Evolutionary conservation across 2,797 vertebrate species (phyloP).

Genomic region (Silurus lanzhouensis): DNA sequence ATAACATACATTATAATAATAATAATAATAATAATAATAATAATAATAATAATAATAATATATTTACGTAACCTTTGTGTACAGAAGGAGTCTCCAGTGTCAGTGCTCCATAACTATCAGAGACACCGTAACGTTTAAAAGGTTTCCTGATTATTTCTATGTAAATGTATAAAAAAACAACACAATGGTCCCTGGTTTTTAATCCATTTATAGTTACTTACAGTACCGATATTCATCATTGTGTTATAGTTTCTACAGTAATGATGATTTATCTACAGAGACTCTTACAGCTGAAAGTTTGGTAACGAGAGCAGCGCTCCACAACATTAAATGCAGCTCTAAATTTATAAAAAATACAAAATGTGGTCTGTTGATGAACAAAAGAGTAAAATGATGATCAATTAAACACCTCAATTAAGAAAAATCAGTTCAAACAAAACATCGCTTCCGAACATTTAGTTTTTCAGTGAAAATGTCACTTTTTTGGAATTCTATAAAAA

Average conservation of each 20-base stretch:
- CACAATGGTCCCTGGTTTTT: not conserved
- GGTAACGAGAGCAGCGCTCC: no score
- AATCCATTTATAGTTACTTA: not conserved
- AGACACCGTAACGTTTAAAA: not conserved
- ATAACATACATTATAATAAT: not conserved
- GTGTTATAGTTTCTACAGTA: not conserved
- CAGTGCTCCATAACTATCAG: not conserved
- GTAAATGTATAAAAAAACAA: not conserved
- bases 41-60: not conserved
- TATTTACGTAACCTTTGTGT: not conserved
- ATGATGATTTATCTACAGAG: not conserved
- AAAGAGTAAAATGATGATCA: no score
- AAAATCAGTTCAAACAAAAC: not conserved
- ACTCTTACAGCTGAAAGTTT: no score
- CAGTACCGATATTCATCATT: not conserved
- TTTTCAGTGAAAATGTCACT: not conserved
- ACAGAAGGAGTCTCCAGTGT: not conserved
- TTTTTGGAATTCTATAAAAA: not conserved
- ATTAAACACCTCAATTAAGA: no score
- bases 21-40: not conserved
- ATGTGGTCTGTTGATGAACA: no score
- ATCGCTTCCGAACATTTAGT: not conserved
- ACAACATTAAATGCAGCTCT: not conserved
- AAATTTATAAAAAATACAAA: not conserved
- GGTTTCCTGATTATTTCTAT: no score